Base-by-base conservation (phyloP, 2,113 vertebrate genomes). In the Amia ocellicauda region DNA sequence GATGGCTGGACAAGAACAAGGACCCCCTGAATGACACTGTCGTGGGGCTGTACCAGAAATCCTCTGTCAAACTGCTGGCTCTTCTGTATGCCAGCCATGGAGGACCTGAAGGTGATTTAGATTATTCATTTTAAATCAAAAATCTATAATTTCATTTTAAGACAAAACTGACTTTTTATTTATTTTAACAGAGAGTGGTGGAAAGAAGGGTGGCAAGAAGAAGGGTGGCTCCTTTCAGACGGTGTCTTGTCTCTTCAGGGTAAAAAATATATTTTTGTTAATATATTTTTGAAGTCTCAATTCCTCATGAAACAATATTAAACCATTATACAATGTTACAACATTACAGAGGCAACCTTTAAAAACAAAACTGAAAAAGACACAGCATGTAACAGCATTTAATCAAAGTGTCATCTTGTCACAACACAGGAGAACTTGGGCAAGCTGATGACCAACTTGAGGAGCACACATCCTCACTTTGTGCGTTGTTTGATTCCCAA, bases 181-280 rank as follows among this genome's bases (percentile, higher is more conserved):
- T n/a, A n/a, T n/a, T n/a, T 36, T 11, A 7, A 22, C 17, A 40
- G 19, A 22, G 23, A n/a, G n/a, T 0, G 41, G 81, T 20, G 36
- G 82, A 47, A 97, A 95, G 80, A 97, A 96, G 67, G 91, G 66
- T 0, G 86, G 71, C 62, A 97, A 98, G 80, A 98, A 98, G 86
- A 98, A 98, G 86, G 95, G 95, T 53, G 93, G 92, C n/a, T 98
- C 95, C 60, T 95, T 98, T 79, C 95, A 98, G 83, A 97, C 94
- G 0, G 95, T 97, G 47, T 98, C 94, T 0, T 93, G 93, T 69
- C 85, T 95, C 60, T 97, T 97, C 76, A 93, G 95, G 86, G 85
- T 87, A 66, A 7, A 54, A n/a, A n/a, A n/a, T n/a, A n/a, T n/a
- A n/a, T n/a, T n/a, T n/a, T n/a, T n/a, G n/a, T n/a, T n/a, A n/a